phyloP scores from a whole-genome alignment of 2,797 vertebrate genomes.

The Benthosema pterotum region DNA sequence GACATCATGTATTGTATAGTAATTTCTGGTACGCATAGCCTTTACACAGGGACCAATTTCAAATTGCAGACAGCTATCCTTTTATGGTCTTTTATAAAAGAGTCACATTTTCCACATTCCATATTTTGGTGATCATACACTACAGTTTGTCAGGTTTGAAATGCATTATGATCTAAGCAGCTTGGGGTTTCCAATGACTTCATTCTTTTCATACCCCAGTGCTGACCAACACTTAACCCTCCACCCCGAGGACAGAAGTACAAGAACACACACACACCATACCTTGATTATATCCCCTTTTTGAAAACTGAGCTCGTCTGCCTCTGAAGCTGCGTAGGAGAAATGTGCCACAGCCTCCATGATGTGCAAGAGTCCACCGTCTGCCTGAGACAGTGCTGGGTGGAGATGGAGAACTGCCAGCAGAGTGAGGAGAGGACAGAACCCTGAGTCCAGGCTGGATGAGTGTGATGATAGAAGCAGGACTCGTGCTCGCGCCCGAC shows the following conservation, averaged over 20 bases:
- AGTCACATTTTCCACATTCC: too few relatives aligned
- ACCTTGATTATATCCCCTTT: constrained; percentile 91
- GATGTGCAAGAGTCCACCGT: constrained; percentile 11
- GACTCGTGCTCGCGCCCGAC: constrained; percentile 2
- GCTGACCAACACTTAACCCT: not conserved
- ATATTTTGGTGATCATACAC: too few relatives aligned
- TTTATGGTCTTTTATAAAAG: too few relatives aligned
- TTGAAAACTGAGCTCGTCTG: constrained; percentile 86
- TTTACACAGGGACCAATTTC: too few relatives aligned
- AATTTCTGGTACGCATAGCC: too few relatives aligned
- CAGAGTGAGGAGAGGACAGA: not conserved
- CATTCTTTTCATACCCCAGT: too few relatives aligned
- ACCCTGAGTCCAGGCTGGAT: constrained; percentile 7
- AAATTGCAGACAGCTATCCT: too few relatives aligned
- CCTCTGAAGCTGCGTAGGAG: constrained; percentile 84
- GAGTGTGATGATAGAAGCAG: constrained; percentile 10
- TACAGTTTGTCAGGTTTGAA: too few relatives aligned
- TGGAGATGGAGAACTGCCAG: not conserved
- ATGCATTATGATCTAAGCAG: too few relatives aligned
- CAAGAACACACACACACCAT: constrained; percentile 13
- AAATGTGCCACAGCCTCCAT: constrained; percentile 93
- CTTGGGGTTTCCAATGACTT: too few relatives aligned
- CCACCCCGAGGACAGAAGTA: not conserved
- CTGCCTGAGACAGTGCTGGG: constrained; percentile 4
- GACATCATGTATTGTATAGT: too few relatives aligned